phyloP scores from a whole-genome alignment of 2,797 vertebrate genomes.

The Danio albolineatus region DNA sequence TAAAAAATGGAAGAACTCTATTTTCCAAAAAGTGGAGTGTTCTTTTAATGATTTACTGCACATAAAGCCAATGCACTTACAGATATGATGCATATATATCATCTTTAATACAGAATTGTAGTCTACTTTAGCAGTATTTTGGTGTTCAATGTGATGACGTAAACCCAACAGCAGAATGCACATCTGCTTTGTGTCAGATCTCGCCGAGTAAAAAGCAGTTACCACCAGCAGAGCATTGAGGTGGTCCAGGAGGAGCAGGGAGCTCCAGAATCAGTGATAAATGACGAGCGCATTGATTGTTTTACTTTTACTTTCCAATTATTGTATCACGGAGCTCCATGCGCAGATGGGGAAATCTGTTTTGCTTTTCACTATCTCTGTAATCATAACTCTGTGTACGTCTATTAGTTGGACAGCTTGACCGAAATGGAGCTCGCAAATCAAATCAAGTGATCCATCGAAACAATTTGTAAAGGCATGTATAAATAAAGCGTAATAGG shows the following conservation, averaged over 20 bases:
- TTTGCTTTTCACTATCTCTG: constrained; percentile 26
- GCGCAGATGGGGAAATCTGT: constrained; percentile 11
- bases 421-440: background rate
- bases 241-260: constrained; percentile 35
- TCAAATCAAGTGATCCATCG: background rate
- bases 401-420: background rate
- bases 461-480: background rate
- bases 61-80: no score
- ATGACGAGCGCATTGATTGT: constrained; percentile 48
- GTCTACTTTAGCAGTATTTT: background rate
- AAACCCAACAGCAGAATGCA: constrained; percentile 37
- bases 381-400: background rate
- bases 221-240: constrained; percentile 47
- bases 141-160: constrained; percentile 3
- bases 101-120: no score
- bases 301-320: constrained; percentile 48
- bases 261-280: constrained; percentile 52
- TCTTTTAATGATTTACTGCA: no score
- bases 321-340: constrained; percentile 31
- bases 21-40: no score
- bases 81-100: no score
- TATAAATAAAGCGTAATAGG: constrained; percentile 1
- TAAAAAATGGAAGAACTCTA: no score
- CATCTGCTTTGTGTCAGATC: constrained; percentile 51
- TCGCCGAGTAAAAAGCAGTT: constrained; percentile 31